Percentiles rank a stretch among this genome's conserved stretches.
phyloP scores from a whole-genome alignment of 2,797 vertebrate genomes.

The Platalea minor region DNA sequence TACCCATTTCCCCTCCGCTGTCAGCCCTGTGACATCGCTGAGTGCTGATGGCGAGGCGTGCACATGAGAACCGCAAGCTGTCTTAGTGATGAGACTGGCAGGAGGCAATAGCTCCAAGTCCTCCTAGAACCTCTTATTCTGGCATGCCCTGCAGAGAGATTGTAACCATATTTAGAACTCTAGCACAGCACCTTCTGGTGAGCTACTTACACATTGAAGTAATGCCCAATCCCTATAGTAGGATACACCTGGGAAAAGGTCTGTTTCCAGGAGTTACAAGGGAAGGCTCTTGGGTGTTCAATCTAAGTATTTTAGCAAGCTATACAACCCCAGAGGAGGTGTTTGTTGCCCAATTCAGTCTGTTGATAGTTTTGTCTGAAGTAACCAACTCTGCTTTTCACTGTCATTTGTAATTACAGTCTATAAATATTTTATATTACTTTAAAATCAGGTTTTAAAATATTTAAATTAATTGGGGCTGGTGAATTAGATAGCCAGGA shows the following conservation, averaged over 20 bases:
- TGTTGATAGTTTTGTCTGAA: constrained; percentile 46
- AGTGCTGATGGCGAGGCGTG: not conserved
- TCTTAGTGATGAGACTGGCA: not conserved
- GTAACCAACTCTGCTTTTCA: constrained; percentile 24
- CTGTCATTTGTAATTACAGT: constrained; percentile 19
- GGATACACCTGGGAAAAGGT: constrained; percentile 25
- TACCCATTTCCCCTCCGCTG: not conserved
- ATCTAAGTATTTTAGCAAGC: constrained; percentile 16
- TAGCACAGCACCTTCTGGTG: constrained; percentile 1
- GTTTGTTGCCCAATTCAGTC: not conserved
- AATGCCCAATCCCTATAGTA: not conserved
- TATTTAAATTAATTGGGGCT: constrained; percentile 41
- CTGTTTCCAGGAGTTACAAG: not conserved
- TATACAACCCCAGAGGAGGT: not conserved
- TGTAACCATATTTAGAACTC: not conserved
- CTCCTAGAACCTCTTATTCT: not conserved
- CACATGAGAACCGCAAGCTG: not conserved
- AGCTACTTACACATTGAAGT: not conserved
- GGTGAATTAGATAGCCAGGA: constrained; percentile 21
- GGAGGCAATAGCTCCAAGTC: not conserved
- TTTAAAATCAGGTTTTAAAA: constrained; percentile 51
- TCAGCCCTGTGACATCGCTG: not conserved
- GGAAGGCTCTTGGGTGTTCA: constrained; percentile 8
- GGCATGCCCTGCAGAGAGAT: not conserved
- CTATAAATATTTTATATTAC: constrained; percentile 53